Conservation (phyloP, 2,888 invertebrate species). For the Sinopyrophorus schimmeli region DNA sequence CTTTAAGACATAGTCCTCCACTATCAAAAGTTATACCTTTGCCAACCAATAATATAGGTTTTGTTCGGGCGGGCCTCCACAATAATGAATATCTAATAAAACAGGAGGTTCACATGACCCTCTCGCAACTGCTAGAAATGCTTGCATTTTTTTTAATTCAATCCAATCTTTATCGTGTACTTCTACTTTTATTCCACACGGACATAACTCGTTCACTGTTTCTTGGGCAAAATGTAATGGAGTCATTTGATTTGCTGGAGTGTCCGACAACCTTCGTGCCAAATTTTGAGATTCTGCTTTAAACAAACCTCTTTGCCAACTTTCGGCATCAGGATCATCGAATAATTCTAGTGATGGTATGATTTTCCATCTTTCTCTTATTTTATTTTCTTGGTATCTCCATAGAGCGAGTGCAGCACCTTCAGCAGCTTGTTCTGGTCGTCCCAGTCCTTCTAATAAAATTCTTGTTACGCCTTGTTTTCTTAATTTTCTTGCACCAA, state of each 20-base stretch:
- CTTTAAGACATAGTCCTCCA: slow-evolving; percentile 53
- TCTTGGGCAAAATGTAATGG: slow-evolving; percentile 72
- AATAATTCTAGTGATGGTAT: slow-evolving; percentile 59
- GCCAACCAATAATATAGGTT: slow-evolving; percentile 68
- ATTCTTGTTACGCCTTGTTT: slow-evolving; percentile 58
- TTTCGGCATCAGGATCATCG: slow-evolving; percentile 59
- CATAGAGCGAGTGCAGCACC: slow-evolving; percentile 65
- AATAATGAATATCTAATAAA: slow-evolving; percentile 67
- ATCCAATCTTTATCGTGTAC: slow-evolving; percentile 70
- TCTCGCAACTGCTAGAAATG: slow-evolving; percentile 67
- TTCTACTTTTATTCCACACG: slow-evolving; percentile 58
- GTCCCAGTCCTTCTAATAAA: slow-evolving; percentile 62
- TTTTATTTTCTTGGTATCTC: slow-evolving; percentile 66
- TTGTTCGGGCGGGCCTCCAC: slow-evolving; percentile 55
- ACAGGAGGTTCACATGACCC: slow-evolving; percentile 70
- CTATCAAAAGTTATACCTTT: slow-evolving; percentile 67
- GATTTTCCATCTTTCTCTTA: slow-evolving; percentile 53
- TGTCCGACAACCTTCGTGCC: slow-evolving; percentile 72
- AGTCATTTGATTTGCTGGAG: slow-evolving; percentile 79
- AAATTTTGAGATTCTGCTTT: slow-evolving; percentile 76
- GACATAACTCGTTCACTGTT: slow-evolving; percentile 66
- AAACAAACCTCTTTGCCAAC: slow-evolving; percentile 65
- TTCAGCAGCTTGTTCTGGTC: slow-evolving; percentile 69
- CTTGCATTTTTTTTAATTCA: slow-evolving; percentile 64
- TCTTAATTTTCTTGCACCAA: slow-evolving; percentile 57